These are phyloP conservation scores for Sebastes variabilis DNA, from an alignment of 2,797 vertebrate genomes.

Conservation along the genomic window DNA sequence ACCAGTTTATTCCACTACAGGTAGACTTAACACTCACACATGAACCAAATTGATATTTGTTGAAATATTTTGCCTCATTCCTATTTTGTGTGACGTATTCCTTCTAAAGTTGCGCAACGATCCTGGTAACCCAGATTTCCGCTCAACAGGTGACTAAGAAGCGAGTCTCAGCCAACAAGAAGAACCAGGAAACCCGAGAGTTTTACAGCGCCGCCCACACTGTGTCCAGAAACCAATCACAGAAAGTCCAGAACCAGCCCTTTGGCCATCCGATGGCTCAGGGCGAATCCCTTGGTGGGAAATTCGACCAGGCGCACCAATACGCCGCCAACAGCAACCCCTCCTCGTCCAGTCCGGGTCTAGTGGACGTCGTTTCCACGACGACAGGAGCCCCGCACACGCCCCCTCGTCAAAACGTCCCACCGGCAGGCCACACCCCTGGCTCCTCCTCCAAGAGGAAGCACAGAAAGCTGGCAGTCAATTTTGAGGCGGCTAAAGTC, in stretches of 20 bases:
- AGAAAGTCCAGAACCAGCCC: conserved; percentile 64
- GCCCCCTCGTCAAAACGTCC: conserved; percentile 72
- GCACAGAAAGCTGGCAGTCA: conserved; percentile 94
- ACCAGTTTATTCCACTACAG: conserved; percentile 97
- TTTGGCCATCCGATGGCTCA: conserved; percentile 35
- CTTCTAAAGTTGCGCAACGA: not conserved
- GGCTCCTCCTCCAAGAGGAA: conserved; percentile 91
- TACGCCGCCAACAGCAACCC: conserved; percentile 15
- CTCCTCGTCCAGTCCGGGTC: conserved; percentile 4
- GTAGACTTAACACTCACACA: conserved; percentile 64
- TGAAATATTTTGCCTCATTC: not conserved
- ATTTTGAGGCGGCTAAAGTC: conserved; percentile 91
- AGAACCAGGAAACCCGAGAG: conserved; percentile 87
- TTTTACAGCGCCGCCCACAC: conserved; percentile 82
- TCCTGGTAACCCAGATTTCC: not conserved
- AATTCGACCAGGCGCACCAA: conserved; percentile 10
- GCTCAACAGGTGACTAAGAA: conserved; percentile 94
- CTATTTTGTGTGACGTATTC: not conserved
- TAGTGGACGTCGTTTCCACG: conserved; percentile 18
- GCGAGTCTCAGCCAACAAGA: conserved; percentile 90
- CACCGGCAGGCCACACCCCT: conserved; percentile 76
- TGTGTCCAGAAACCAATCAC: conserved; percentile 61
- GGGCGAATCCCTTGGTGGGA: conserved; percentile 5
- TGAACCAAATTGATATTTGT: too few relatives aligned
- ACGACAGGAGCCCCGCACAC: conserved; percentile 71